A percentile compares a stretch with the other conserved stretches of the same genome.
Evolutionary conservation across 2,888 invertebrate genomes (phyloP).

Genomic region (Phyllotreta cruciferae): DNA sequence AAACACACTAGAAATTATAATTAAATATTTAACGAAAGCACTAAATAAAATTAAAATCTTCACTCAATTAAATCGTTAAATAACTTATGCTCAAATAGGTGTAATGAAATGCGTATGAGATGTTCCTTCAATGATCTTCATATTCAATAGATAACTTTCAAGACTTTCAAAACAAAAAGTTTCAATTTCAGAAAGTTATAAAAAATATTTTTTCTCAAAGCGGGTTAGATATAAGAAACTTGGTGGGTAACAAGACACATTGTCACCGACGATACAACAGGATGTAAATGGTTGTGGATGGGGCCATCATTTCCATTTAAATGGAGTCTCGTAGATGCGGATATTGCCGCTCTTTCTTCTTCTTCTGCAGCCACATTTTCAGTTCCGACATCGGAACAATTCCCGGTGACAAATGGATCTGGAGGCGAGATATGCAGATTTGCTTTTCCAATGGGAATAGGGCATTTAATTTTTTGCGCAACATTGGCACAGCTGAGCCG

Average conservation of each 20-base stretch:
- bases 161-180: too few relatives aligned
- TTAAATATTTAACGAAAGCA: too few relatives aligned
- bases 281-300: constrained; percentile 53
- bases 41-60: neutral
- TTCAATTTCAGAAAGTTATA: too few relatives aligned
- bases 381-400: constrained; percentile 52
- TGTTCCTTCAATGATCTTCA: too few relatives aligned
- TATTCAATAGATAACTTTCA: too few relatives aligned
- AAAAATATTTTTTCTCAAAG: neutral
- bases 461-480: constrained; percentile 27
- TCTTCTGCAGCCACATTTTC: constrained; percentile 51
- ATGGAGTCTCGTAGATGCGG: constrained; percentile 53
- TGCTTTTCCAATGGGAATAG: constrained; percentile 36
- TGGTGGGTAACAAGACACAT: constrained; percentile 26
- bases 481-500: constrained; percentile 23
- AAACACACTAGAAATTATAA: too few relatives aligned
- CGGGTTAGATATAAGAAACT: constrained; percentile 9
- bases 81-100: too few relatives aligned
- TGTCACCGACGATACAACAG: constrained; percentile 51
- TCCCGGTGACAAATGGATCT: constrained; percentile 53
- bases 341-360: constrained; percentile 54
- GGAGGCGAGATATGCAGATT: constrained; percentile 52
- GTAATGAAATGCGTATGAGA: too few relatives aligned
- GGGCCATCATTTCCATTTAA: constrained; percentile 56
- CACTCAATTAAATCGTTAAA: constrained; percentile 2